phyloP scores from a whole-genome alignment of 92 coral and sea anemone genomes.

The Phymanthus crucifer region DNA sequence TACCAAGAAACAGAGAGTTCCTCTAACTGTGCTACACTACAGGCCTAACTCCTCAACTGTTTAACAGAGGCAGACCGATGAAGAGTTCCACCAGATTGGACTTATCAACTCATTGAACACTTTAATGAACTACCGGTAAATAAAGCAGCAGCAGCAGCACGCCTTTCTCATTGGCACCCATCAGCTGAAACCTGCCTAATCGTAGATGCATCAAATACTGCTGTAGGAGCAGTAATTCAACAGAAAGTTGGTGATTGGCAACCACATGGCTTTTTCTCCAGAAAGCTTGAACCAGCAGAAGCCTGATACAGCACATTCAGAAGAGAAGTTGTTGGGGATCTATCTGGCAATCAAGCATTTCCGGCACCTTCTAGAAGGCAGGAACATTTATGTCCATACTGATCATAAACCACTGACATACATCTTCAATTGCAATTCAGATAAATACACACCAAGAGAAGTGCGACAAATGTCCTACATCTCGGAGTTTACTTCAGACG shows the following conservation, averaged over 20 bases:
- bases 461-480: conserved; percentile 49
- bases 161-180: not conserved
- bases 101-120: not conserved
- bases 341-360: not conserved
- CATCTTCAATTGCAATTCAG: conserved; percentile 50
- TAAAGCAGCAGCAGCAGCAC: not conserved
- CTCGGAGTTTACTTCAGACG: conserved; percentile 54
- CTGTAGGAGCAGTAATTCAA: conserved; percentile 34
- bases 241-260: conserved; percentile 44
- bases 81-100: not conserved
- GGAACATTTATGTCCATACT: conserved; percentile 38
- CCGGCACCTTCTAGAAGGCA: conserved; percentile 40
- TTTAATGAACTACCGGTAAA: not conserved
- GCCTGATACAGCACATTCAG: conserved; percentile 48
- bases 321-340: conserved; percentile 17
- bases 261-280: conserved; percentile 53
- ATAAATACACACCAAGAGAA: conserved; percentile 49
- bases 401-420: conserved; percentile 60
- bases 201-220: not conserved
- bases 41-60: not conserved
- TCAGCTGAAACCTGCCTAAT: not conserved
- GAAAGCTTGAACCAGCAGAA: conserved; percentile 38
- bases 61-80: not conserved
- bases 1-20: conserved; percentile 33
- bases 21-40: not conserved